Evolutionary conservation across 2,888 invertebrate genomes (phyloP).

Genomic region (Drosophila meridionalis): DNA sequence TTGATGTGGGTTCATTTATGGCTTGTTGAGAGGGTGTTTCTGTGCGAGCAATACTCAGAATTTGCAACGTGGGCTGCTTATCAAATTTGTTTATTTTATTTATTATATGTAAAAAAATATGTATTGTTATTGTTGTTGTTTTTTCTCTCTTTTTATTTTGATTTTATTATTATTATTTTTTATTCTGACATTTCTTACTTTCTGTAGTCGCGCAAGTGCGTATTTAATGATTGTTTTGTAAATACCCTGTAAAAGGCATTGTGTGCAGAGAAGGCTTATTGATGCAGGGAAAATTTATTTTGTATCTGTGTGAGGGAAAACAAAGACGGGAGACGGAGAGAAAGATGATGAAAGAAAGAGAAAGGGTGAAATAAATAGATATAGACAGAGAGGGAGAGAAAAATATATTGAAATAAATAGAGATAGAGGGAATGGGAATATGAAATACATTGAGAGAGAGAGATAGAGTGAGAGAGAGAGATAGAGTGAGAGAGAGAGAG

Average conservation of each 20-base stretch:
- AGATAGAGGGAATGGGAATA: not conserved
- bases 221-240: not conserved
- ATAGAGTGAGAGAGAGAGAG: not conserved
- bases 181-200: constrained; percentile 21
- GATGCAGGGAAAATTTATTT: not conserved
- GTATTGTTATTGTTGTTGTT: not conserved
- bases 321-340: not conserved
- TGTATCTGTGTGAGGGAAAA: no score
- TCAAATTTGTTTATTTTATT: constrained; percentile 40
- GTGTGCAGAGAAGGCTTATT: not conserved
- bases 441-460: not conserved
- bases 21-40: constrained; percentile 9
- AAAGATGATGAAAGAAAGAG: not conserved
- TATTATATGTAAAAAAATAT: constrained; percentile 1
- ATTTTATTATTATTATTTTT: constrained; percentile 22
- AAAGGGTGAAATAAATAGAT: not conserved
- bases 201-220: not conserved
- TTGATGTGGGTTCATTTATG: constrained; percentile 27
- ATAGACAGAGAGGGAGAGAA: not conserved
- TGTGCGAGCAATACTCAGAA: constrained; percentile 36
- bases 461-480: not conserved
- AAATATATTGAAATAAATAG: not conserved
- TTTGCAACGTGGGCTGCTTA: constrained; percentile 48
- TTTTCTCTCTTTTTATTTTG: not conserved
- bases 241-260: not conserved